phyloP scores from a whole-genome alignment of 1,140 invertebrate genomes.

The Adoxophyes honmai region DNA sequence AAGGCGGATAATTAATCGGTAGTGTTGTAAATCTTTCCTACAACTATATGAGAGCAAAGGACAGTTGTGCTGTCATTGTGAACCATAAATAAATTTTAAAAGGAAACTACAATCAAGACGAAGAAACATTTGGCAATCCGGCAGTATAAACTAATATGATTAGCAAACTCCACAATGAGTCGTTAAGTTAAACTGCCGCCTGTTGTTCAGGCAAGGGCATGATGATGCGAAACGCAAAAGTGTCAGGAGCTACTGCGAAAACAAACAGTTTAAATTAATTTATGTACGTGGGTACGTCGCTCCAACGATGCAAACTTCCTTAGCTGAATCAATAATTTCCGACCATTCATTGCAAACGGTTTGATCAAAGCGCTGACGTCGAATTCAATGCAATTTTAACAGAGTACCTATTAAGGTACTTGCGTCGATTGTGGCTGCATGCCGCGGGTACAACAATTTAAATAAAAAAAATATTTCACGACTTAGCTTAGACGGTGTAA shows the following conservation, averaged over 20 bases:
- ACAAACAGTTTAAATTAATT: constrained; percentile 3
- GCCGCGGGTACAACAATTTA: too few species aligned
- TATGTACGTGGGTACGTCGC: neutral
- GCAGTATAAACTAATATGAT: constrained; percentile 32
- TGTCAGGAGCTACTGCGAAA: constrained; percentile 25
- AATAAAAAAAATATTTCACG: too few species aligned
- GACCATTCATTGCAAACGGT: neutral
- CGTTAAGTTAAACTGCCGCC: constrained; percentile 60
- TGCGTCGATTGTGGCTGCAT: too few species aligned
- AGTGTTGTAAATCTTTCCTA: too few species aligned
- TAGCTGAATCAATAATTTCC: neutral
- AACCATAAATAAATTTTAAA: constrained; percentile 16
- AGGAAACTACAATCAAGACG: constrained; percentile 25
- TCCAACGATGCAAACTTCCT: neutral
- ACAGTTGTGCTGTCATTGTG: too few species aligned
- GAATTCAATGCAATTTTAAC: too few species aligned
- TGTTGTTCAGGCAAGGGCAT: constrained; percentile 50
- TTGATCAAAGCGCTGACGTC: neutral
- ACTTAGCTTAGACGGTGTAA: neutral
- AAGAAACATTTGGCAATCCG: constrained; percentile 32
- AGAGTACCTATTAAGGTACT: too few species aligned
- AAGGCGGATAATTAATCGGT: too few species aligned
- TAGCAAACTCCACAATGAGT: constrained; percentile 64
- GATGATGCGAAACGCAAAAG: constrained; percentile 39
- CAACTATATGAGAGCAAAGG: too few species aligned